These are phyloP conservation scores for Chrysolina americana DNA, from an alignment of 2,888 invertebrate genomes.

Conservation along the genomic window DNA sequence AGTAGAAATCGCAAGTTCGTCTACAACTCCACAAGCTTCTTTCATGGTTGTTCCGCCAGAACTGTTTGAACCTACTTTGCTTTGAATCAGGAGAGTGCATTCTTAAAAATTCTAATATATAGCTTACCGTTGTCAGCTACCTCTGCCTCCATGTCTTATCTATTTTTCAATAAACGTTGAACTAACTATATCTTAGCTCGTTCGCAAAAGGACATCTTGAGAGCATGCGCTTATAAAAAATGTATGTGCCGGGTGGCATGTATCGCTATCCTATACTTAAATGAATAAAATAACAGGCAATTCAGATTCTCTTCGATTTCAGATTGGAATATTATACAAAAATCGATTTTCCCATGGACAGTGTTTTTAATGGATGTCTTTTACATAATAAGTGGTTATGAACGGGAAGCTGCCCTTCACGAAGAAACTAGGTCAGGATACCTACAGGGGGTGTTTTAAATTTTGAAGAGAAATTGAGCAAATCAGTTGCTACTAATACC, in stretches of 20 bases:
- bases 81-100: not conserved
- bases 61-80: too few relatives aligned
- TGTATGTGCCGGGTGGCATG: conserved; percentile 10
- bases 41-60: too few relatives aligned
- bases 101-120: not conserved
- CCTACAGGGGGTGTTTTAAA: not conserved
- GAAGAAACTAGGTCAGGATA: not conserved
- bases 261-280: not conserved
- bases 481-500: too few relatives aligned
- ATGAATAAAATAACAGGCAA: not conserved
- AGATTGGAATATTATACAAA: conserved; percentile 2
- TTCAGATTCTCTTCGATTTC: not conserved
- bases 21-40: too few relatives aligned
- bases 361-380: not conserved
- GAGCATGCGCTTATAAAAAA: conserved; percentile 23
- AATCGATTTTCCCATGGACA: not conserved
- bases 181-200: not conserved
- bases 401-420: not conserved
- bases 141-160: not conserved
- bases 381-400: not conserved
- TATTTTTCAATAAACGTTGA: not conserved
- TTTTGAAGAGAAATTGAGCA: not conserved
- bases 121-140: conserved; percentile 1
- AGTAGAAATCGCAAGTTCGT: too few relatives aligned
- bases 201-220: not conserved